Percentiles rank a stretch among this genome's conserved stretches.
These are phyloP conservation scores for Antechinus flavipes DNA, from an alignment of 2,113 vertebrate species.

Conservation along the genomic window DNA sequence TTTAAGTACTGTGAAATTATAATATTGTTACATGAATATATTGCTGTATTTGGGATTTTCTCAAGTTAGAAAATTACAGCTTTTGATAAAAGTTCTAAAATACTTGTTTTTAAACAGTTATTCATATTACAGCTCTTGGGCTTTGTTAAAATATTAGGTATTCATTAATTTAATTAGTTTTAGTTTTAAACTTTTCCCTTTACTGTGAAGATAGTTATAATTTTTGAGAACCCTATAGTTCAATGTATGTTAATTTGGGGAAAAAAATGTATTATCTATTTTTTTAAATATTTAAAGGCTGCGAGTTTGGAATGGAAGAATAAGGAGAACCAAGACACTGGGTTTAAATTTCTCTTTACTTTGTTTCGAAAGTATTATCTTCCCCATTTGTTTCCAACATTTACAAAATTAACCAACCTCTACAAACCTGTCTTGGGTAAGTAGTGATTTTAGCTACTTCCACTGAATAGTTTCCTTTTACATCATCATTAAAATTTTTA, in stretches of 20 bases:
- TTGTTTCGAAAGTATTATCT: constrained; percentile 99
- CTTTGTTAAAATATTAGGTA: constrained; percentile 12
- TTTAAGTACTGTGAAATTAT: background rate
- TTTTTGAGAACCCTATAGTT: background rate
- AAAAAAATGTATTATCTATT: constrained; percentile 56
- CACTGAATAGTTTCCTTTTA: constrained; percentile 5
- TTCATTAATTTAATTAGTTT: constrained; percentile 41
- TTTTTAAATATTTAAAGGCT: constrained; percentile 85
- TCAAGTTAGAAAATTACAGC: background rate
- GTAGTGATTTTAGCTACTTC: constrained; percentile 61
- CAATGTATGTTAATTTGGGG: constrained; percentile 47
- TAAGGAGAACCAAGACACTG: constrained; percentile 96
- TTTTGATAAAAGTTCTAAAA: constrained; percentile 25
- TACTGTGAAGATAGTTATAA: constrained; percentile 40
- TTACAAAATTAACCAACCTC: constrained; percentile 96
- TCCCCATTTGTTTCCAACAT: constrained; percentile 96
- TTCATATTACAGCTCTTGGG: constrained; percentile 32
- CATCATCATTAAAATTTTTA: constrained; percentile 26
- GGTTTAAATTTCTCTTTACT: constrained; percentile 98
- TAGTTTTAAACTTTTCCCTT: constrained; percentile 21
- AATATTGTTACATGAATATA: background rate
- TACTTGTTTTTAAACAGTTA: constrained; percentile 31
- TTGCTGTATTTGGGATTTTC: background rate
- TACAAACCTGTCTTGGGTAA: constrained; percentile 98
- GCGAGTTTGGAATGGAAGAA: constrained; percentile 98